Evolutionary conservation across 2,888 invertebrate species (phyloP).

Genomic region (Apotomis turbidana): DNA sequence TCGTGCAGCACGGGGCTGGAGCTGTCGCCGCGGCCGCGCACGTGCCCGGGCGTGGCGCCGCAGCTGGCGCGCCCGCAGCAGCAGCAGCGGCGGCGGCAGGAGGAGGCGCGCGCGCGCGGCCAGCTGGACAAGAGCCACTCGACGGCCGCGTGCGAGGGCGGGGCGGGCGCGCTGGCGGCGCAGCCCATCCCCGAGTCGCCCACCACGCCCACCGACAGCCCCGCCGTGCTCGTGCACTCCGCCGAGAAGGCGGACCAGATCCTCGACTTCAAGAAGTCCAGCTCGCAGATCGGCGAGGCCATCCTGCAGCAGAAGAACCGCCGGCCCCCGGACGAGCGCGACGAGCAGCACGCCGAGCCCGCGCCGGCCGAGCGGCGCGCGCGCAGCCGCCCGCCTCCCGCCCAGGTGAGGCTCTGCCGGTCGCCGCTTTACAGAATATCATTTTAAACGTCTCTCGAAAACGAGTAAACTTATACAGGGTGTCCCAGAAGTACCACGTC

Average conservation of each 20-base stretch:
- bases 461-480: too few relatives aligned
- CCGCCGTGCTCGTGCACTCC: conserved; percentile 52
- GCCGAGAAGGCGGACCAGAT: conserved; percentile 72
- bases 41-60: conserved; percentile 74
- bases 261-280: conserved; percentile 71
- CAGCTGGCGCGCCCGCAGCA: conserved; percentile 32
- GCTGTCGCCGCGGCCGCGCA: conserved; percentile 78
- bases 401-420: too few relatives aligned
- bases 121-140: conserved; percentile 91
- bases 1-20: conserved; percentile 91
- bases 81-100: conserved; percentile 14
- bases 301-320: conserved; percentile 59
- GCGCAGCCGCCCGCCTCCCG: neutral
- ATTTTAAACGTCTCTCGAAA: too few relatives aligned
- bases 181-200: conserved; percentile 51
- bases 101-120: conserved; percentile 49
- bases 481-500: too few relatives aligned
- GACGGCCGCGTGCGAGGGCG: conserved; percentile 89
- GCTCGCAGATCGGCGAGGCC: conserved; percentile 69
- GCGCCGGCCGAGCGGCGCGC: conserved; percentile 35
- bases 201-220: conserved; percentile 53
- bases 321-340: conserved; percentile 46
- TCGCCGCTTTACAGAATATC: too few relatives aligned
- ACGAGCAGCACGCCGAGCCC: conserved; percentile 41
- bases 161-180: conserved; percentile 46